Evolutionary conservation across 2,888 invertebrate genomes (phyloP).

Genomic region (Scaptomyza flava): DNA sequence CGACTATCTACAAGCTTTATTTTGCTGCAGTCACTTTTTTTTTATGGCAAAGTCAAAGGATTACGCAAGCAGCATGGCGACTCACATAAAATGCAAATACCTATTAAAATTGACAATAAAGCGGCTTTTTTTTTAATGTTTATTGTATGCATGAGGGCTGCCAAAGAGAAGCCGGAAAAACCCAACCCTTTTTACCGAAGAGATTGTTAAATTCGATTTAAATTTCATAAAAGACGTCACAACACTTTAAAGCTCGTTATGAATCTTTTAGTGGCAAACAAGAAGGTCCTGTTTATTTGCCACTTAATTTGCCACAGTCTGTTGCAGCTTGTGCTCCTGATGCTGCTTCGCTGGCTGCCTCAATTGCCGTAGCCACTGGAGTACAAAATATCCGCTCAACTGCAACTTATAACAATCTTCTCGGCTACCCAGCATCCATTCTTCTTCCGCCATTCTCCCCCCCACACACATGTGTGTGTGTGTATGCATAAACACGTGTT

Average conservation of each 20-base stretch:
- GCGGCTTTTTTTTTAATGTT: constrained; percentile 74
- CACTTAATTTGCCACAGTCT: constrained; percentile 77
- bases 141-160: constrained; percentile 43
- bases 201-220: constrained; percentile 41
- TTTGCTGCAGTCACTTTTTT: constrained; percentile 32
- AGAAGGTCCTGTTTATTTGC: constrained; percentile 76
- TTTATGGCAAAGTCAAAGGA: constrained; percentile 76
- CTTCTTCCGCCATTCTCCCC: background rate
- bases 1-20: constrained; percentile 23
- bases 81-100: constrained; percentile 79
- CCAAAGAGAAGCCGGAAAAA: background rate
- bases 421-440: constrained; percentile 1
- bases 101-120: constrained; percentile 81
- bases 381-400: constrained; percentile 75
- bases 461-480: background rate
- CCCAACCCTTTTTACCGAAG: background rate
- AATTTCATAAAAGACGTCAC: constrained; percentile 54
- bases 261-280: constrained; percentile 65
- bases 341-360: constrained; percentile 20
- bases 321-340: constrained; percentile 43
- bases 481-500: constrained; percentile 73
- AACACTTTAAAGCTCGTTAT: constrained; percentile 74
- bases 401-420: constrained; percentile 63
- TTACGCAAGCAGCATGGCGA: constrained; percentile 61
- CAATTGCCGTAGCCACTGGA: constrained; percentile 64